These are phyloP conservation scores for Patella depressa DNA, from an alignment of 2,888 invertebrate genomes.

Conservation along the genomic window DNA sequence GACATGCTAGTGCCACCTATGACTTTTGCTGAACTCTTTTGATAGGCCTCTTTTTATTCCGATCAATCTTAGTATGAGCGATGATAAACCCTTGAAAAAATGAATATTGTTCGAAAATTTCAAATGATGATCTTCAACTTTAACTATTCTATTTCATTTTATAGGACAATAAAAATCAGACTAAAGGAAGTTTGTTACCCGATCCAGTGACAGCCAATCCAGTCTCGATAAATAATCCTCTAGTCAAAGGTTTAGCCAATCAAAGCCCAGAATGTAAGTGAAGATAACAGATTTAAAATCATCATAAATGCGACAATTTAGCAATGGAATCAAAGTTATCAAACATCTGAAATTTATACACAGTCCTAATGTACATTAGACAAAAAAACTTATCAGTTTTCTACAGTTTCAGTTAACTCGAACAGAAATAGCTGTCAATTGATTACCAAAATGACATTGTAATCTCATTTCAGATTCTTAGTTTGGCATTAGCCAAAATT, in stretches of 20 bases:
- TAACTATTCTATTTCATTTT: constrained; percentile 21
- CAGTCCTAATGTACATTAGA: too few species aligned
- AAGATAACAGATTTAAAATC: neutral
- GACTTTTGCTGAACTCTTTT: neutral
- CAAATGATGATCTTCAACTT: neutral
- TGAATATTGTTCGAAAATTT: neutral
- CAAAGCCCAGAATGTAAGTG: constrained; percentile 59
- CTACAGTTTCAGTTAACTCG: too few species aligned
- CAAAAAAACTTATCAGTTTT: too few species aligned
- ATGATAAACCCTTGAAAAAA: neutral
- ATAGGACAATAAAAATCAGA: constrained; percentile 49
- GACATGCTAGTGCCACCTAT: neutral
- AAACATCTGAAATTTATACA: too few species aligned
- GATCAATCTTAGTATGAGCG: neutral
- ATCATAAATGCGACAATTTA: too few species aligned
- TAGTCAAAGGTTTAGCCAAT: constrained; percentile 51
- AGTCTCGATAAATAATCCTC: constrained; percentile 52
- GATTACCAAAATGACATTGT: too few species aligned
- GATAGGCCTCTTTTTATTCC: neutral
- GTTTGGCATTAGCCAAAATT: too few species aligned
- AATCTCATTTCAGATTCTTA: too few species aligned
- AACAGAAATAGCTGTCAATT: too few species aligned
- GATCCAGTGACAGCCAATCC: constrained; percentile 59
- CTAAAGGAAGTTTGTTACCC: constrained; percentile 53
- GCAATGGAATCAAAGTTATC: too few species aligned